A percentile compares a stretch with the other conserved stretches of the same genome.
Evolutionary conservation across 2,888 invertebrate species (phyloP).

Genomic region (Deroplatys truncata): DNA sequence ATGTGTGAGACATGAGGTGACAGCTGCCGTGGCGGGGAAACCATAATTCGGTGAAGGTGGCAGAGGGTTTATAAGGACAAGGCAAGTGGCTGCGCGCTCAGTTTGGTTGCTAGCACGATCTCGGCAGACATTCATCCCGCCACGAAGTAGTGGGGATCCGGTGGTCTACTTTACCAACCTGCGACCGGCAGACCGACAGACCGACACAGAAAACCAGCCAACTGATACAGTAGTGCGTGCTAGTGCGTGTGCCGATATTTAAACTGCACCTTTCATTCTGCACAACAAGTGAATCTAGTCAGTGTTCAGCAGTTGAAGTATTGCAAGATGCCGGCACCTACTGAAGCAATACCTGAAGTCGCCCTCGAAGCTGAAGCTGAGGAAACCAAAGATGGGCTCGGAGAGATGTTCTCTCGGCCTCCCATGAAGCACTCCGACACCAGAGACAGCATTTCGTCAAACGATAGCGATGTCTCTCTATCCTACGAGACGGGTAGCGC

Average conservation of each 20-base stretch:
- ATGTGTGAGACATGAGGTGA: background rate
- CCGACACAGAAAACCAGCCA: background rate
- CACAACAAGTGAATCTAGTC: background rate
- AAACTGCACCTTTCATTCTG: background rate
- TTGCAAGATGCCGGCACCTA: conserved; percentile 9
- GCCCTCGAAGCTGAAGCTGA: background rate
- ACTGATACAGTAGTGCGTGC: background rate
- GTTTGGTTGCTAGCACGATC: conserved; percentile 21
- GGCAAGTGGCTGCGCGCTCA: conserved; percentile 1
- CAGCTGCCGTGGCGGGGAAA: background rate
- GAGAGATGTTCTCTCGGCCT: conserved; percentile 42
- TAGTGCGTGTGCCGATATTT: background rate
- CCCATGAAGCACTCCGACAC: conserved; percentile 53
- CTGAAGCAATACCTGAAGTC: background rate
- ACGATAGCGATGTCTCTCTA: conserved; percentile 57
- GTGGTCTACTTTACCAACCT: conserved; percentile 3
- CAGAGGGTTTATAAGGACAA: conserved; percentile 21
- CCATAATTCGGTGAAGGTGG: background rate
- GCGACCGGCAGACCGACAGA: background rate
- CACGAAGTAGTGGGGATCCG: background rate
- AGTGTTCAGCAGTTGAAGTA: background rate
- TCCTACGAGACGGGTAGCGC: conserved; percentile 47
- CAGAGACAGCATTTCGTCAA: conserved; percentile 57
- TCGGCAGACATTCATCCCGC: background rate
- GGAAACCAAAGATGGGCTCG: conserved; percentile 37